Base-by-base conservation (phyloP, 2,888 invertebrate species). In the Maniola hyperantus region DNA sequence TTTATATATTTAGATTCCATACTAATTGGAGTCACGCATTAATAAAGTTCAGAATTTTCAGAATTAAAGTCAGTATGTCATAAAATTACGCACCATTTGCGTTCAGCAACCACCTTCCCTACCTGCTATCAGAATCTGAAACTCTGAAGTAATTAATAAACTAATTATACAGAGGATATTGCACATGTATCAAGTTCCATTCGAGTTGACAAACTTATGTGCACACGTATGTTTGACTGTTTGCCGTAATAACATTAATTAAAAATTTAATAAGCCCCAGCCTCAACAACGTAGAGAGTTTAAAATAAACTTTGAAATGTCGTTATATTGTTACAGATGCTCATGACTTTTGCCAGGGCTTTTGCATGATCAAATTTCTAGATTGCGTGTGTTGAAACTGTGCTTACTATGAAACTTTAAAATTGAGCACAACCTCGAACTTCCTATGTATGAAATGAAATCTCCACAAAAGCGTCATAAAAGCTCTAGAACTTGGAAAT, bases 251-350 rank as follows among this genome's bases (percentile, higher is more conserved):
- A 57, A 39, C 7, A 42, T 13, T 42, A 57, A 57, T 57, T 57
- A 57, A 57, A 57, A 39, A 39, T 42, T 57, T 42, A 42, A 57
- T 57, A 39, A 39, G 42, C 39, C 10, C 36, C 20, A 18, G 11
- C 18, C 5, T 48, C 5, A 33, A 48, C 5, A 33, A 48, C 46
- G 59, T 46, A 48, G 59, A 15, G 46, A 46, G 10, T 20, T 58
- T 44, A 13, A 26, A 36, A 58, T 20, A 42, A 58, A 58, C 20
- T 59, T 59, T 15, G 33, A 15, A 48, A 59, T 11, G 8, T 55
- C 39, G 57, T 57, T 42, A 36, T 55, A 57, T 57, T 57, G 57
- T 57, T 57, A 57, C 42, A 57, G 39, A 57, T 42, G 57, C 39
- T 42, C 42, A 39, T 20, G 57, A 57, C 57, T 57, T 20, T 42